A percentile compares a stretch with the other conserved stretches of the same genome.
Conservation (phyloP, 2,797 vertebrate species). For the Lepidocolaptes lacrymiger region DNA sequence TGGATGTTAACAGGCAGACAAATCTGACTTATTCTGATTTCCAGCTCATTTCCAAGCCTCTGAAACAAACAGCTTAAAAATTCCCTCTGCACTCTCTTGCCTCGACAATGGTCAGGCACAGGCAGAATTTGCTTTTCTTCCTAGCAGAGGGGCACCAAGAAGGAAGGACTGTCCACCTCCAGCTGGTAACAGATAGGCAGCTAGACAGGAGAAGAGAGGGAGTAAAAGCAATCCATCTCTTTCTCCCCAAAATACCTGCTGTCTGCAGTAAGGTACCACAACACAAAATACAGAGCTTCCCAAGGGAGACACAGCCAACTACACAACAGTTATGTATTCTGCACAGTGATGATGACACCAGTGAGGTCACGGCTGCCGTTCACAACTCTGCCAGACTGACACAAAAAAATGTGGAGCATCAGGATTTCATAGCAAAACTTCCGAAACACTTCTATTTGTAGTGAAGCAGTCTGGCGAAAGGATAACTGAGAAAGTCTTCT, state of each 20-base stretch:
- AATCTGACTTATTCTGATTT: conserved; percentile 52
- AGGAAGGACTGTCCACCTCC: not conserved
- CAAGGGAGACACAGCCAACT: not conserved
- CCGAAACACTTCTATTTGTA: not conserved
- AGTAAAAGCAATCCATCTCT: not conserved
- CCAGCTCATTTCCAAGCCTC: conserved; percentile 52
- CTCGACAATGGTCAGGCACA: not conserved
- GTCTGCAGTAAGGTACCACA: not conserved
- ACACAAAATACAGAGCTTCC: not conserved
- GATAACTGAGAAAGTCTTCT: not conserved
- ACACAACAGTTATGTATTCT: not conserved
- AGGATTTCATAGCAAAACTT: not conserved
- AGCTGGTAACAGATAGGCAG: not conserved
- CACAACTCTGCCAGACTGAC: not conserved
- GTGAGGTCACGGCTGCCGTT: not conserved
- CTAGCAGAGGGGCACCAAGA: not conserved
- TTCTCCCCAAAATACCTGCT: not conserved
- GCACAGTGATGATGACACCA: not conserved
- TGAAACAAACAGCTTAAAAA: conserved; percentile 65
- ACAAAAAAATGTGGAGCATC: accelerated
- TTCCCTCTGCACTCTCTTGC: not conserved
- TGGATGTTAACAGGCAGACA: conserved; percentile 45
- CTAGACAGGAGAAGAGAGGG: not conserved
- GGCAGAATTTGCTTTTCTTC: not conserved
- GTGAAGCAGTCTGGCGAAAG: not conserved